Evolutionary conservation across 37 sponge, comb jelly and placozoan species (phyloP), one percentile per base, ranked within the genome.

Genomic region (Diacarnus erythraeanus): DNA sequence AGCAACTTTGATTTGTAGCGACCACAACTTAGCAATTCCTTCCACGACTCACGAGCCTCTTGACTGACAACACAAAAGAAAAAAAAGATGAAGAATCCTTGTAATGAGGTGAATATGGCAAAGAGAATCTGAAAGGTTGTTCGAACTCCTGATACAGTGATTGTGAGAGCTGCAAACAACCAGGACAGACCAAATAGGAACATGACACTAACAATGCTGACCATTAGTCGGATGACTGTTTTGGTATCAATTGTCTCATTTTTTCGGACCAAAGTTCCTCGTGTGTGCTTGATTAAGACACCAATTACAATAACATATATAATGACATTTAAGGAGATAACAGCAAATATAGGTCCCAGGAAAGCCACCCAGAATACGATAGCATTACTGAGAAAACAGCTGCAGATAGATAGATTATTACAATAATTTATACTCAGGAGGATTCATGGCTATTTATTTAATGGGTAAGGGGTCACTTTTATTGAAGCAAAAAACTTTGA

Each of bases 41-140:
- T 57, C 80, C 80, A 80, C 5, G 51, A 61, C 20, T 80, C 71
- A 23, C 71, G 71, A 38, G 69, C 70, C 10, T 80, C 80, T 18
- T 51, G 22, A 54, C 60, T 69, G 41, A 80, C 10, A 22, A 71
- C 60, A 70, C 57, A 56, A 38, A 80, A 71, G 58, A 80, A 80
- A 33, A 80, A 31, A 30, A 78, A 78, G 31, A 78, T 65, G 42
- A 65, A 65, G 78, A 78, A 78, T 65, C 78, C 78, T 65, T 78
- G 80, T 36, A 80, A 44, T 2, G 80, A 70, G 38, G 30, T 57
- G 15, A 69, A 69, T 39, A 80, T 31, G 44, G 60, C 29, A 35
- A 80, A 80, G 27, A 80, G 21, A 37, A 80, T n/a, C 68, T 80
- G 80, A 60, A 38, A 3, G 35, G 71, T 4, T 1, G 37, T 29